These are phyloP conservation scores for Eulemur mongoz DNA, from an alignment of 2,797 vertebrate species.

Conservation along the genomic window DNA sequence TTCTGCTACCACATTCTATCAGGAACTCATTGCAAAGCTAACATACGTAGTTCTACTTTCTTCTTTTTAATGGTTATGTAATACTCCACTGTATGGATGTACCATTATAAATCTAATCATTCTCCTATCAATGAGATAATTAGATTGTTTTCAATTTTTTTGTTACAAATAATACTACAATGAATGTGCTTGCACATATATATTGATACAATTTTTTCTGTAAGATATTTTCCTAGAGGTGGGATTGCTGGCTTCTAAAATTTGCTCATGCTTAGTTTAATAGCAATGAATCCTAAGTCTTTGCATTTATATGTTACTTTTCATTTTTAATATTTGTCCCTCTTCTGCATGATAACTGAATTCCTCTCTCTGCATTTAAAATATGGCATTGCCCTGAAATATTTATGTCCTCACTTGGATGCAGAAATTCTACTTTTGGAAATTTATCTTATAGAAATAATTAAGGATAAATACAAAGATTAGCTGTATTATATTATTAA, in stretches of 20 bases:
- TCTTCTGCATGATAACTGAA: neutral
- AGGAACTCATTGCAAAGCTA: neutral
- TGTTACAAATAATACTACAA: neutral
- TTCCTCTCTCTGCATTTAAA: slow-evolving; percentile 13
- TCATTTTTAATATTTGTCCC: neutral
- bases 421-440: slow-evolving; percentile 27
- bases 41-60: neutral
- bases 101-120: neutral
- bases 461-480: neutral
- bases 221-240: neutral
- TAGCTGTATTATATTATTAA: neutral
- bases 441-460: slow-evolving; percentile 5
- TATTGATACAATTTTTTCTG: neutral
- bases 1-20: neutral
- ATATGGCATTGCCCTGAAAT: neutral
- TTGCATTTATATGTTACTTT: neutral
- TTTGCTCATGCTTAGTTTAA: neutral
- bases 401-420: neutral
- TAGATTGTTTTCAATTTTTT: neutral
- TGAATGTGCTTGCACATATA: neutral
- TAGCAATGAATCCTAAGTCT: neutral
- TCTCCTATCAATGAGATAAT: neutral
- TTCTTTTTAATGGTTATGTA: neutral
- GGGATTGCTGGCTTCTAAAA: neutral
- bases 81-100: neutral